Conservation (phyloP, 1,140 invertebrate species). For the Stenopsyche tienmushanensis region DNA sequence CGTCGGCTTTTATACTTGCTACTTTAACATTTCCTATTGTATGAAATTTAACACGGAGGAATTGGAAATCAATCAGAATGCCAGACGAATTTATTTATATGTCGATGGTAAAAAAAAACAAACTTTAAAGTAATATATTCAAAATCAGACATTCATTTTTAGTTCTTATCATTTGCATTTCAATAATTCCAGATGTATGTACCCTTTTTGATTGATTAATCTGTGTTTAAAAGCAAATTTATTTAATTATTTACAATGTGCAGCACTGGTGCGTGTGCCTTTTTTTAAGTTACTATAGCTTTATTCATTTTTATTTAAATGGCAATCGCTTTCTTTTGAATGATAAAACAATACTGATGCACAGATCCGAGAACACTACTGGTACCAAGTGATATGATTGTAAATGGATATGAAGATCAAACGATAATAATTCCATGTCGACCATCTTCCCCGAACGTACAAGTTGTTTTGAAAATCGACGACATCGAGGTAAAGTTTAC, state of each 20-base stretch:
- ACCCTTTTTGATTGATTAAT: too few relatives aligned
- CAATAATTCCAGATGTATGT: too few relatives aligned
- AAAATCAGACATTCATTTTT: too few relatives aligned
- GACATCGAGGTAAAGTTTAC: conserved; percentile 22
- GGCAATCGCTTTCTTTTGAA: too few relatives aligned
- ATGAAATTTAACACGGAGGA: conserved; percentile 45
- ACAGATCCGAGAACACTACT: conserved; percentile 58
- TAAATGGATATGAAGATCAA: conserved; percentile 49
- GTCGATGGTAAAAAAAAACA: conserved; percentile 61
- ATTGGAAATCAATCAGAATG: conserved; percentile 49
- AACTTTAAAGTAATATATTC: not conserved
- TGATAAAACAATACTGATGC: conserved; percentile 11
- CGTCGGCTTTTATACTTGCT: conserved; percentile 64
- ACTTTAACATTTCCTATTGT: conserved; percentile 48
- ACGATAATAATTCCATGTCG: conserved; percentile 64
- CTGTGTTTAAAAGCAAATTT: too few relatives aligned
- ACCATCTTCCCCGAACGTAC: conserved; percentile 65
- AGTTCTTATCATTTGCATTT: too few relatives aligned
- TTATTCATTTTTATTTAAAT: conserved; percentile 26
- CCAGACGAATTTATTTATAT: conserved; percentile 63
- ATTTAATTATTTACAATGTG: too few relatives aligned
- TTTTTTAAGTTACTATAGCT: too few relatives aligned
- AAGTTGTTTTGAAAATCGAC: conserved; percentile 53
- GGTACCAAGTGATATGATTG: conserved; percentile 50
- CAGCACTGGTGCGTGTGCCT: too few relatives aligned